Evolutionary conservation across 1,140 invertebrate genomes (phyloP), one percentile per base, ranked within the genome.

Genomic region (Trinorchestia longiramus): DNA sequence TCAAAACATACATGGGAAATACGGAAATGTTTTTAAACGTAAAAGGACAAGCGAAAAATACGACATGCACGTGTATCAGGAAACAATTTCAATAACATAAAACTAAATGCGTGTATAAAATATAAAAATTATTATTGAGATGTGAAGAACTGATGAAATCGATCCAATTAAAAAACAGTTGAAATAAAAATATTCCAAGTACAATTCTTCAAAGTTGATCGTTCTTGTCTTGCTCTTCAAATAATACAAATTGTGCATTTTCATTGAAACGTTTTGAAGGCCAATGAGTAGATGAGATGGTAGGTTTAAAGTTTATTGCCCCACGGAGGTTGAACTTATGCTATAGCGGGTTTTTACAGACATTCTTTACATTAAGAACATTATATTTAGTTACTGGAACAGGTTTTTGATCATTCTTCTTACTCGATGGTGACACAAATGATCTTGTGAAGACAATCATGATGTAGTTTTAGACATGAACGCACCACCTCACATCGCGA

Each of bases 341-440:
- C 15, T 94, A 17, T 15, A 94, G 43, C 23, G 41, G 43, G 43
- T 94, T 94, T 94, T 94, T 94, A 94, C 92, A 92, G 41, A 45
- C 41, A 45, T 43, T 45, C 92, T 94, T 94, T 94, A 94, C 43
- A 94, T 47, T 94, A 45, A 94, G 44, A 45, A 94, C 92, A 94
- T 53, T 11, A 53, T 3, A 77, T 36, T 77, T 77, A 3, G 62
- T 77, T 23, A 23, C 28, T 36, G 62, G 62, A 77, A 77, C 62
- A 77, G 28, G 62, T 3, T 77, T 77, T 77, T 77, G 62, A 77
- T 77, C 1, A 3, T 77, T 77, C 1, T 36, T 1, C 62, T 77
- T 77, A 11, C 62, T 77, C 28, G 36, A 23, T 1, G 28, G 62
- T 77, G 28, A 36, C 1, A 36, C 28, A 36, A 77, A 36, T 36